Conservation (phyloP, 2,113 vertebrate genomes). For the Aphyosemion australe region DNA sequence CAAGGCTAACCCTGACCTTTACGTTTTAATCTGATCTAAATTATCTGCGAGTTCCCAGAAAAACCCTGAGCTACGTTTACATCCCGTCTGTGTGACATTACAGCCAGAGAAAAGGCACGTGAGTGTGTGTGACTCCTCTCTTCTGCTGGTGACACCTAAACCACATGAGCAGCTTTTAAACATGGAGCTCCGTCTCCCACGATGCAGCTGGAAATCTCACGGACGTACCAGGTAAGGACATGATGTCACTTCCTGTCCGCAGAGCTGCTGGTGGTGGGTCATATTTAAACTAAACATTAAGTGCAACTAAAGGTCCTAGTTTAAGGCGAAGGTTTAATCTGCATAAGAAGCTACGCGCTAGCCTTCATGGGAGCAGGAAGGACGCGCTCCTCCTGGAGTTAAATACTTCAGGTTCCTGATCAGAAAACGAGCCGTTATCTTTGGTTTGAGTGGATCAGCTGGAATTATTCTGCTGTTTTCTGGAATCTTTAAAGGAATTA, state of each 20-base stretch:
- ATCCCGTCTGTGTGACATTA: neutral
- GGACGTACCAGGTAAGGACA: conserved; percentile 1
- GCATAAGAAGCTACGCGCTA: conserved; percentile 47
- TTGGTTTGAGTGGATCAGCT: conserved; percentile 56
- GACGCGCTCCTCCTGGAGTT: conserved; percentile 18
- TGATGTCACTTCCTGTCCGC: conserved; percentile 28
- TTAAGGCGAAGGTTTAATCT: conserved; percentile 46
- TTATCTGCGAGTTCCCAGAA: neutral
- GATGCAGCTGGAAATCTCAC: neutral
- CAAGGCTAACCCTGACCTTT: no score
- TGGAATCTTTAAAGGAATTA: conserved; percentile 50
- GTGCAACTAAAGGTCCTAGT: neutral
- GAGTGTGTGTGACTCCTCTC: no score
- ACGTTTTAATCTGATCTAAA: no score
- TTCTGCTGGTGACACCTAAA: conserved; percentile 7
- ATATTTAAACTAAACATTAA: conserved; percentile 17
- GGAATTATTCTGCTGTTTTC: conserved; percentile 25
- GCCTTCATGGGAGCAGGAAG: conserved; percentile 18
- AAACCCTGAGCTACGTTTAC: conserved; percentile 45
- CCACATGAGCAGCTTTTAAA: no score
- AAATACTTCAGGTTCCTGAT: conserved; percentile 50
- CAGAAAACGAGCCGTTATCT: conserved; percentile 57
- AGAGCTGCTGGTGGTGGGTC: neutral
- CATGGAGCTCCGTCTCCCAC: no score
- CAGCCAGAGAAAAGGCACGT: no score